phyloP scores from a whole-genome alignment of 2,113 vertebrate species.

The Syrmaticus mikado region DNA sequence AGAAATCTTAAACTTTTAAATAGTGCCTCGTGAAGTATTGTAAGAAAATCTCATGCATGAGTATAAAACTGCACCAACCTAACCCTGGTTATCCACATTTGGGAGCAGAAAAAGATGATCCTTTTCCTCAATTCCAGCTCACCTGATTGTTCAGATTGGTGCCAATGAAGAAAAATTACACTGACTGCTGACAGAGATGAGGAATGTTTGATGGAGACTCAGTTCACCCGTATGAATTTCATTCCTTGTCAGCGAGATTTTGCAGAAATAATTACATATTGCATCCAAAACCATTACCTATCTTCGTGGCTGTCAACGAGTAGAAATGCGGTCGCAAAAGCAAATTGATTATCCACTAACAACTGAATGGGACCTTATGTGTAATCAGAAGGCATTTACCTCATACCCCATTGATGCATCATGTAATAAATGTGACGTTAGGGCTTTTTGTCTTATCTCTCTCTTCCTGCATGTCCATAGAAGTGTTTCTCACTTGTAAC shows the following conservation, averaged over 20 bases:
- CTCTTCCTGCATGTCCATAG: slow-evolving; percentile 40
- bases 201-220: background rate
- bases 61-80: background rate
- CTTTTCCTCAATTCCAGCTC: background rate
- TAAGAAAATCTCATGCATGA: background rate
- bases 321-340: background rate
- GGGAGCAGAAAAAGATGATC: background rate
- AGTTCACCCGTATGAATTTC: background rate
- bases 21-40: background rate
- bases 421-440: slow-evolving; percentile 64
- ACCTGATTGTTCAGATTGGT: background rate
- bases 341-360: background rate
- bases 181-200: background rate
- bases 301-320: background rate
- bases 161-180: background rate
- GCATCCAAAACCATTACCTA: background rate
- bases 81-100: background rate
- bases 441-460: slow-evolving; percentile 8
- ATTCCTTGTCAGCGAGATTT: background rate
- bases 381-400: slow-evolving; percentile 58
- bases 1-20: background rate
- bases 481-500: slow-evolving; percentile 66
- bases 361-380: background rate
- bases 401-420: slow-evolving; percentile 16
- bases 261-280: background rate